Conservation (phyloP, 2,113 vertebrate genomes). For the Zingel zingel region DNA sequence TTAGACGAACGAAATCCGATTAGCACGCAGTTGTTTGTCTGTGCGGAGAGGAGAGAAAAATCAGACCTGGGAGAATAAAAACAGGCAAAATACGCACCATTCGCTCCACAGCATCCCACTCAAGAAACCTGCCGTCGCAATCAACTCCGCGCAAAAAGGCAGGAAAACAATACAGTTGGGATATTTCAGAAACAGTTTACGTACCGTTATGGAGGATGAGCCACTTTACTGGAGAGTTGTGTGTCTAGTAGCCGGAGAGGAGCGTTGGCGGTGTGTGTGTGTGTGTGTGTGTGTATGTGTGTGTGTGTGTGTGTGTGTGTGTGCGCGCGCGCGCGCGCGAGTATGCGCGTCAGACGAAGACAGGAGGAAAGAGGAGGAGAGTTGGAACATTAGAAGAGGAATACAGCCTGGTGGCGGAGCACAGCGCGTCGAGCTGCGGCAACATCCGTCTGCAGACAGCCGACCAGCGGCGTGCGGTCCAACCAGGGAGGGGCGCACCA, state of each 20-base stretch:
- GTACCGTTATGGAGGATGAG: constrained; percentile 61
- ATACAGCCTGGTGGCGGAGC: constrained; percentile 62
- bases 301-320: background rate
- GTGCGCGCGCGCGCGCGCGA: constrained; percentile 14
- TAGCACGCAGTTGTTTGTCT: constrained; percentile 33
- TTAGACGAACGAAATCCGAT: constrained; percentile 14
- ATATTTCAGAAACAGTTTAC: constrained; percentile 58
- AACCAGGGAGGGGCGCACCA: constrained; percentile 70
- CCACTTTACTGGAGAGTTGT: constrained; percentile 64
- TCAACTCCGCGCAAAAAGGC: constrained; percentile 7
- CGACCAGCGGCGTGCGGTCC: constrained; percentile 43
- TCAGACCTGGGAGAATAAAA: background rate
- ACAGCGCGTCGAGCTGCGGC: constrained; percentile 70
- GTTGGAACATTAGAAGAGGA: constrained; percentile 62
- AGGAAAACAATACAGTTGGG: constrained; percentile 14
- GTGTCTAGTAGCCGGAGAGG: constrained; percentile 51
- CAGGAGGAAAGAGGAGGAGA: constrained; percentile 64
- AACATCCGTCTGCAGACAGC: constrained; percentile 70
- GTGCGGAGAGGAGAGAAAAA: constrained; percentile 32
- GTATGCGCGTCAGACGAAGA: constrained; percentile 43
- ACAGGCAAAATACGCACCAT: constrained; percentile 39
- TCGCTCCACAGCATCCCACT: constrained; percentile 42
- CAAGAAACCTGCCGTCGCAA: constrained; percentile 22
- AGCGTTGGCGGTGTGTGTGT: constrained; percentile 29
- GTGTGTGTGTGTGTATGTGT: background rate